Conservation (phyloP, 2,113 vertebrate genomes). For the Lophotis ruficrista region DNA sequence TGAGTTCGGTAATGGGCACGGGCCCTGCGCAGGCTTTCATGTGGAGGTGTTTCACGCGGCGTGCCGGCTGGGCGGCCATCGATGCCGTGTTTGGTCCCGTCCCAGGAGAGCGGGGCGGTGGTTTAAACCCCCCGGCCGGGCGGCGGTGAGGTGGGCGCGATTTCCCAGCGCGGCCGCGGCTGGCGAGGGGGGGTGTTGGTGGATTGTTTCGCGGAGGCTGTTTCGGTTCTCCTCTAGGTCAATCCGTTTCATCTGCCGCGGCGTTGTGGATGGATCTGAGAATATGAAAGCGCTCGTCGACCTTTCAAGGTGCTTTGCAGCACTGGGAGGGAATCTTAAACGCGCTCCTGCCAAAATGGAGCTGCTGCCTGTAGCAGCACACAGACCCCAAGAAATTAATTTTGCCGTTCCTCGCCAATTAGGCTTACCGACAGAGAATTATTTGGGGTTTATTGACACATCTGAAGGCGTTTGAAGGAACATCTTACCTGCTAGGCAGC, state of each 20-base stretch:
- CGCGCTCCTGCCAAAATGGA: conserved; percentile 16
- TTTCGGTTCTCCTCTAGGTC: conserved; percentile 31
- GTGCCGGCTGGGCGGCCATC: conserved; percentile 1
- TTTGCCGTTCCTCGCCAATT: accelerated
- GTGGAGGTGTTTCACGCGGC: neutral
- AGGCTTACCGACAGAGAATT: neutral
- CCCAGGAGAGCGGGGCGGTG: conserved; percentile 25
- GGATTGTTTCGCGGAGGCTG: neutral
- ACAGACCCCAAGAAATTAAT: neutral
- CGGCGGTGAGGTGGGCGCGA: neutral
- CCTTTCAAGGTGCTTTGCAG: conserved; percentile 64
- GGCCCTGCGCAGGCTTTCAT: neutral
- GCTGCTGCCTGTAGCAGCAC: neutral
- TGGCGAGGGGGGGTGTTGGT: neutral
- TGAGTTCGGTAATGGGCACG: conserved; percentile 51
- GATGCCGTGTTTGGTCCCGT: neutral
- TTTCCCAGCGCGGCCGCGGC: neutral
- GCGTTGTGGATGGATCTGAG: neutral
- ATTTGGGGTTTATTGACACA: neutral
- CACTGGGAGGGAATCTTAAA: conserved; percentile 48
- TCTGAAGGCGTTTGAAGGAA: neutral
- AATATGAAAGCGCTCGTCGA: neutral
- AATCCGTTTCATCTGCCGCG: conserved; percentile 21
- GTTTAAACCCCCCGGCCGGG: neutral
- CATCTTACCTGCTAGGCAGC: neutral